Conservation (phyloP, 2,113 vertebrate genomes). For the Plecotus auritus region DNA sequence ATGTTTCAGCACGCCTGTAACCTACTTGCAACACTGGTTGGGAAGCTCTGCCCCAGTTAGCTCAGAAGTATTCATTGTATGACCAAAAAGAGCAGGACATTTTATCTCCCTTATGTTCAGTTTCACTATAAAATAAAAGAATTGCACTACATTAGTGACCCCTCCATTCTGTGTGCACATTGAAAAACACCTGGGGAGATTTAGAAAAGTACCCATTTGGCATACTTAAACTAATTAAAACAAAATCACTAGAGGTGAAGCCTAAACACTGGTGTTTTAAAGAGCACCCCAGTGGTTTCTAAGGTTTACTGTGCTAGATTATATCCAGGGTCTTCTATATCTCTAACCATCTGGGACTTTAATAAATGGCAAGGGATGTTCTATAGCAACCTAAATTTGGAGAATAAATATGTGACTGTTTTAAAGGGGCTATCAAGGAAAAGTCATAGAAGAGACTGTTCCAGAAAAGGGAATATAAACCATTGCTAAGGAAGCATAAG, state of each 20-base stretch:
- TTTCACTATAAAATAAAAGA: not conserved
- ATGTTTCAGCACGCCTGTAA: not conserved
- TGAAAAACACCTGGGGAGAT: not conserved
- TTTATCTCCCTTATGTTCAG: not conserved
- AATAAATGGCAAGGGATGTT: not conserved
- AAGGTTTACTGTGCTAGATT: not conserved
- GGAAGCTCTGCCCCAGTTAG: not conserved
- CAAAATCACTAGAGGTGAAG: not conserved
- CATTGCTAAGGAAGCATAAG: not conserved
- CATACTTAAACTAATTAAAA: not conserved
- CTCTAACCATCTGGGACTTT: not conserved
- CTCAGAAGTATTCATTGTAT: not conserved
- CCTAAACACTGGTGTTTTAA: not conserved
- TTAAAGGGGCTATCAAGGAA: not conserved
- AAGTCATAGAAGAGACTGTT: not conserved
- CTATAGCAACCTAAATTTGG: not conserved
- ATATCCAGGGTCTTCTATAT: not conserved
- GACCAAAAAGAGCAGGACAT: not conserved
- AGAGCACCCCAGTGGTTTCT: not conserved
- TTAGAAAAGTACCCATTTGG: not conserved
- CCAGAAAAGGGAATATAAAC: not conserved
- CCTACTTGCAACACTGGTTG: not conserved
- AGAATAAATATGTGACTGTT: not conserved
- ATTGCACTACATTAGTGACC: not conserved
- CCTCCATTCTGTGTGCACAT: not conserved